Base-by-base conservation (phyloP, 1,140 invertebrate species). In the Mylabris phalerata region DNA sequence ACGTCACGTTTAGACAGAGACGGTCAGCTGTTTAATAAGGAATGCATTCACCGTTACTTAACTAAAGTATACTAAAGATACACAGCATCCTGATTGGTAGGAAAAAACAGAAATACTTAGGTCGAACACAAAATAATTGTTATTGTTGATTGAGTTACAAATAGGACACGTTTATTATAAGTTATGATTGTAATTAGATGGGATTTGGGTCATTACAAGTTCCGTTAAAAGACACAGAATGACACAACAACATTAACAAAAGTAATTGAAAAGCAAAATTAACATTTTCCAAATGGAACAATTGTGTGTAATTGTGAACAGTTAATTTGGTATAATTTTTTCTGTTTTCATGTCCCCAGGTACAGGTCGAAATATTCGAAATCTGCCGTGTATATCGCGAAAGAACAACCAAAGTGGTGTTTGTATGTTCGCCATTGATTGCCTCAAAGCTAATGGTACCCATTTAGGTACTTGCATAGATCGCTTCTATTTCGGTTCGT, bases 391-490 rank as follows among this genome's bases (percentile, higher is more conserved):
- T 75, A 83, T 92, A 68, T 89, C 87, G 48, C 82, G 88, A 68
- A 82, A 83, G 70, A 86, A 84, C 19, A 86, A 84, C 3, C 84
- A 90, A 62, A 86, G 84, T 50, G 93, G 93, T 6, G 80, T 91
- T 6, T 96, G 93, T 70, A 96, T 96, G 92, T 95, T 96, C 72
- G 92, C 92, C 51, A 93, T 92, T 74, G 89, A 93, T 60, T 96
- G 93, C 70, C 82, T 92, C 38, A 93, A 93, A 78, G 82, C 87
- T 26, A 93, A 94, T 72, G 93, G 93, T 27, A 90, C 89, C 2
- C 92, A 94, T 68, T 76, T 95, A 58, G 92, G 91, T 48, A 93
- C 90, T 3, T 95, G 93, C 71, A 90, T 93, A 70, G 92, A 95
- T 75, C 83, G 90, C 48, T 94, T 93, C 74, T 93, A 93, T 74